Evolutionary conservation across 1,140 invertebrate species (phyloP), one percentile per base, ranked within the genome.

Genomic region (Luehdorfia chinensis): DNA sequence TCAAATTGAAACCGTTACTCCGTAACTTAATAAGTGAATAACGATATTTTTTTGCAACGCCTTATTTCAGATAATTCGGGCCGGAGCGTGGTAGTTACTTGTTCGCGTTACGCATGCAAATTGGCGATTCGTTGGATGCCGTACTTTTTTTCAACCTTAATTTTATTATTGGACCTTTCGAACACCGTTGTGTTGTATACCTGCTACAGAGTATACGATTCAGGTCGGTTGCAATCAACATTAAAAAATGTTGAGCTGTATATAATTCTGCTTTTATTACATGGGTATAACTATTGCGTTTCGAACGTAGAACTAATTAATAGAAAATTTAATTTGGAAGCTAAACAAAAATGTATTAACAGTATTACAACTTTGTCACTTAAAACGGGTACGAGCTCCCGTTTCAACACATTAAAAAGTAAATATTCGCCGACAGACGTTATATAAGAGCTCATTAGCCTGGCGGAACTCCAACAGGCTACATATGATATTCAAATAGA

Each of bases 81-180:
- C 52, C 32, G 47, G 44, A 50, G 45, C 56, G 46, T 63, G 50
- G 69, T 57, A 60, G 59, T 66, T 71, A 66, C 44, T 52, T 50
- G 36, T 52, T 61, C 64, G 52, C 47, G 56, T 75, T 68, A 68
- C 60, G 68, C 63, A 75, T 75, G 67, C 59, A 78, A 74, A 77
- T 74, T 56, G 50, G 15, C 52, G 47, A 55, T 60, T 53, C 59
- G 45, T 43, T 50, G 53, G 43, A 59, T 55, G 52, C 44, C 44
- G 46, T 47, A 54, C 48, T 37, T 39, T 52, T 53, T 50, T 53
- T 46, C 5, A 54, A 55, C 51, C 56, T 68, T 65, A 65, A 71
- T 61, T 71, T 63, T 55, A 47, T 66, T 65, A 66, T 62, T 67
- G 66, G 51, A 43, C 48, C 37, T 56, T 55, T 50, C 23, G 18